Evolutionary conservation across 2,797 vertebrate species (phyloP).

Genomic region (Steatocranus sp.): DNA sequence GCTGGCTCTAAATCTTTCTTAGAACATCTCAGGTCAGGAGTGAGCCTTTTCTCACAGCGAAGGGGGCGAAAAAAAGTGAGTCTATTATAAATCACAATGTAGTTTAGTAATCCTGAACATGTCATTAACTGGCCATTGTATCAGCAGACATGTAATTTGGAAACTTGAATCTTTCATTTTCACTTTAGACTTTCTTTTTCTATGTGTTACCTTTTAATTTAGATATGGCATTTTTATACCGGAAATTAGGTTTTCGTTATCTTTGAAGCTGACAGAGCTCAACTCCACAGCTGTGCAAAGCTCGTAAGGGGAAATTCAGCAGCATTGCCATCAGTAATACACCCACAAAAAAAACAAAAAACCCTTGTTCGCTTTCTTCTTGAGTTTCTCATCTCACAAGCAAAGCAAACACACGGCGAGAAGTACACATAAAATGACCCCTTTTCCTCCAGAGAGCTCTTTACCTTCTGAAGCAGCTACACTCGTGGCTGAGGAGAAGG

Average conservation of each 20-base stretch:
- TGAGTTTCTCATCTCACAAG: neutral
- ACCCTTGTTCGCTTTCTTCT: neutral
- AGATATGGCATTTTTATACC: constrained; percentile 24
- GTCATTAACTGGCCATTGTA: constrained; percentile 55
- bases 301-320: neutral
- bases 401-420: constrained; percentile 9
- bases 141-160: constrained; percentile 35
- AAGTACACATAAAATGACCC: constrained; percentile 2
- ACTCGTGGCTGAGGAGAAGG: neutral
- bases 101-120: constrained; percentile 41
- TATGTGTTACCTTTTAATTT: constrained; percentile 47
- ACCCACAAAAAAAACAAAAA: neutral
- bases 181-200: constrained; percentile 22
- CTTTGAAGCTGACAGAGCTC: constrained; percentile 23
- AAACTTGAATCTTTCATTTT: constrained; percentile 41
- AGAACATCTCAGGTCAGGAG: constrained; percentile 53
- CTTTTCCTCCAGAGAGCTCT: neutral
- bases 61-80: neutral
- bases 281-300: neutral
- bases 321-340: neutral
- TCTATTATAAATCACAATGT: constrained; percentile 47
- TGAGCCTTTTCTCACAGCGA: neutral
- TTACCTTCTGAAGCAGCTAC: neutral
- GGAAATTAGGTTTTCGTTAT: constrained; percentile 56
- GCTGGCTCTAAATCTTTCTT: constrained; percentile 38